Base-by-base conservation (phyloP, 2,113 vertebrate species). In the Uria lomvia region DNA sequence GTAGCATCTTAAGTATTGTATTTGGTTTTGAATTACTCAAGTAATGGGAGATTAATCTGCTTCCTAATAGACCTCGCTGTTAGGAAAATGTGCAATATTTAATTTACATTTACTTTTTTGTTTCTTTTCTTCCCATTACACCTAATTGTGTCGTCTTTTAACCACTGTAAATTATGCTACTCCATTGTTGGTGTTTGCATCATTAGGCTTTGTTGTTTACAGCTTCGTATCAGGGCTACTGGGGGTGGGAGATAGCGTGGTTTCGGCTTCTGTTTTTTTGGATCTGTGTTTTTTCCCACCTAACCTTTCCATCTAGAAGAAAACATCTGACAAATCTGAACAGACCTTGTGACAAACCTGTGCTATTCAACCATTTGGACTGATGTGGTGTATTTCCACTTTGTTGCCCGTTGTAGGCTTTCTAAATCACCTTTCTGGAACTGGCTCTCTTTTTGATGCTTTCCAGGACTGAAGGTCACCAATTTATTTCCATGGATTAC, bases 21-120 rank as follows among this genome's bases (percentile, higher is more conserved):
- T 92, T 97, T 84, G 49, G 23, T 47, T 93, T 95, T 90, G 92
- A 95, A 90, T 97, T 95, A 92, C 76, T 87, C n/a, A 78, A 92
- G 92, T 92, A 97, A 94, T 92, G 82, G 94, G 76, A 95, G 72
- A 94, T 94, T 92, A 96, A 96, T 97, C 79, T 87, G 63, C 62
- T 96, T 92, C 80, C 49, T 93, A 95, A 95, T 87, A 91, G 71
- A 91, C n/a, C 50, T 94, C 1, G 0, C 67, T 87, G 24, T 86
- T 93, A 92, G 79, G 67, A 87, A 93, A 95, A 94, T 86, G 66
- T 92, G 84, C 71, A 82, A 52, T 92, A 76, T 88, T 95, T 84
- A 78, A 91, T 91, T 96, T 94, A 75, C 85, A 59, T 92, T 94
- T 92, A 52, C 62, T 72, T 89, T 87, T 87, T 86, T 86, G 17